A percentile compares a stretch with the other conserved stretches of the same genome.
These are phyloP conservation scores for Pluvianellus socialis DNA, from an alignment of 2,113 vertebrate genomes.

Conservation along the genomic window DNA sequence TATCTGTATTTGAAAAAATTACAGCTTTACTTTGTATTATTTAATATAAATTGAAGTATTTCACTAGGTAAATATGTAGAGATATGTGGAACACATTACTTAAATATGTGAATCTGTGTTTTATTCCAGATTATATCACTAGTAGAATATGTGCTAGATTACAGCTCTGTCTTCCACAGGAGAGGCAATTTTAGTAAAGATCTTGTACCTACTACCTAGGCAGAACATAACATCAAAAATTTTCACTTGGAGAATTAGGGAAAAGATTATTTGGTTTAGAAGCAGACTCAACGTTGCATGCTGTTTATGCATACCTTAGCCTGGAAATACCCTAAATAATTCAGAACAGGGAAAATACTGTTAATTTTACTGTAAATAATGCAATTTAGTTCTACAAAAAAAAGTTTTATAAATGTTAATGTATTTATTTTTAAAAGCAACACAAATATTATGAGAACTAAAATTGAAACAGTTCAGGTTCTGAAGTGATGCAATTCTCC, in stretches of 20 bases:
- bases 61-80: not conserved
- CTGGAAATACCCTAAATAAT: not conserved
- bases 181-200: not conserved
- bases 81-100: not conserved
- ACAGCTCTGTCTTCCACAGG: not conserved
- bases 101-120: not conserved
- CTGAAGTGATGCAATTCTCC: not conserved
- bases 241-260: not conserved
- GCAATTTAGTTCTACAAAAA: not conserved
- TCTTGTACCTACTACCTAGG: not conserved
- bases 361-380: not conserved
- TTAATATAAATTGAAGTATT: not conserved
- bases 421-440: not conserved
- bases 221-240: not conserved
- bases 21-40: not conserved
- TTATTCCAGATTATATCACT: not conserved
- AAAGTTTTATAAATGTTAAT: not conserved
- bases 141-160: not conserved
- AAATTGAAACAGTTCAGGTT: not conserved
- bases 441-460: not conserved
- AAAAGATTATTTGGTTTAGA: not conserved
- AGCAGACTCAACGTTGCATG: not conserved
- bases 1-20: not conserved
- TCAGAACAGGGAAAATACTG: slow-evolving; percentile 17
- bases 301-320: not conserved